Percentiles rank a stretch among this genome's conserved stretches.
Conservation (phyloP, 2,888 invertebrate genomes). For the Plutella xylostella region DNA sequence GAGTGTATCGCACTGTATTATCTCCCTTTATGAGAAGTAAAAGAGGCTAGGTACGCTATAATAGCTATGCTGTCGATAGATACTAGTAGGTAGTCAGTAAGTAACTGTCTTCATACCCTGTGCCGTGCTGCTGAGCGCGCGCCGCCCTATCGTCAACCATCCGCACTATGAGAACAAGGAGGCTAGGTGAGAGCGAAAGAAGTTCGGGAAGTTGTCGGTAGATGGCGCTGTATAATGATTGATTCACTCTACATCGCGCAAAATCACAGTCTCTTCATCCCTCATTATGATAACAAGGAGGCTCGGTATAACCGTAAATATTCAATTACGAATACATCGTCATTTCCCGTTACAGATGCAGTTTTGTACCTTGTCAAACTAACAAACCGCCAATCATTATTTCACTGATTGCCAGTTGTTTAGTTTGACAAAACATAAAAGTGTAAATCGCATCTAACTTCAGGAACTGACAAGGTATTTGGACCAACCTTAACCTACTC, state of each 20-base stretch:
- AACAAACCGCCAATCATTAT: background rate
- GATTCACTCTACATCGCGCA: background rate
- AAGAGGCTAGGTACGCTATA: background rate
- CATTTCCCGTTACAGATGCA: background rate
- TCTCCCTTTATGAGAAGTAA: background rate
- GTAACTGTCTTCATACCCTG: too few species aligned
- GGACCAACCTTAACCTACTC: conserved; percentile 2
- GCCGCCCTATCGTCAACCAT: conserved; percentile 85
- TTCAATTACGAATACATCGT: background rate
- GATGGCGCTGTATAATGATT: too few species aligned
- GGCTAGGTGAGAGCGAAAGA: conserved; percentile 70
- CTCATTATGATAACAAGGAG: background rate
- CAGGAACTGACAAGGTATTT: background rate
- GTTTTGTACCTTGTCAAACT: too few species aligned
- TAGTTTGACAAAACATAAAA: too few species aligned
- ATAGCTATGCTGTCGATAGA: background rate
- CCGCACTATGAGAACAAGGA: conserved; percentile 88
- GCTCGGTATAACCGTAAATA: background rate
- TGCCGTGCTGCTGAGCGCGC: conserved; percentile 69
- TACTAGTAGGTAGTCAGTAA: background rate
- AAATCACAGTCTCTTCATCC: background rate
- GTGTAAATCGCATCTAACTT: background rate
- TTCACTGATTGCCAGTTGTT: background rate
- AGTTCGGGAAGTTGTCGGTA: too few species aligned
- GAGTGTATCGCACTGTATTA: background rate